Evolutionary conservation across 2,113 vertebrate species (phyloP), one percentile per base, ranked within the genome.

Genomic region (Phylloscopus trochiloides): DNA sequence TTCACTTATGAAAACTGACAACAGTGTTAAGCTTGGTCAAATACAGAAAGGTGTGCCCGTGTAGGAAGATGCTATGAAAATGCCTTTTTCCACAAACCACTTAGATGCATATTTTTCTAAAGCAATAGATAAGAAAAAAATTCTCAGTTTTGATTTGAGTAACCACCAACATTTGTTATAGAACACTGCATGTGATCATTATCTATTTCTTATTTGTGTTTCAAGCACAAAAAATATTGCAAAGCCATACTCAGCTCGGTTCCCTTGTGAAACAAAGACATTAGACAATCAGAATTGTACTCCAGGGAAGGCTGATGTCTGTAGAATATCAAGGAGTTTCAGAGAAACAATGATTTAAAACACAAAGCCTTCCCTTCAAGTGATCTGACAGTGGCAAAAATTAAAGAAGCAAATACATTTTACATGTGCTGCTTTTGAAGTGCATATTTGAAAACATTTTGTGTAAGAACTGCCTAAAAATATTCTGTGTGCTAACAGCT

Each of bases 301-400:
- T 97, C 94, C 74, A 94, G 90, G 90, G 80, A 59, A 94, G 72
- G 77, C 67, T 96, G 87, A 94, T 43, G 88, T 91, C 89, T 96
- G 90, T 71, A 81, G 96, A 98, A 98, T 97, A 94, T 90, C 96
- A 97, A 97, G 90, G 85, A 97, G 78, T 34, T 96, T 97, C 92
- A 92, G 86, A 93, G 81, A 93, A 92, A 91, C 4, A 5, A 47
- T 86, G 71, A 96, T 92, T 82, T 74, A 66, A 97, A 95, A 94
- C 70, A 90, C 58, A 96, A 95, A 95, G 55, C 58, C 43, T 95
- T 89, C 63, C 9, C 32, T 97, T 97, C 63, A 57, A 78, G 26
- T 93, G 61, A 91, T 87, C 88, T 94, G 79, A 74, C 61, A 96
- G 81, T 95, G n/a, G 66, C 58, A 96, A 95, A 96, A 93, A 91